Base-by-base conservation (phyloP, 1,140 invertebrate genomes). In the Helicoverpa armigera region DNA sequence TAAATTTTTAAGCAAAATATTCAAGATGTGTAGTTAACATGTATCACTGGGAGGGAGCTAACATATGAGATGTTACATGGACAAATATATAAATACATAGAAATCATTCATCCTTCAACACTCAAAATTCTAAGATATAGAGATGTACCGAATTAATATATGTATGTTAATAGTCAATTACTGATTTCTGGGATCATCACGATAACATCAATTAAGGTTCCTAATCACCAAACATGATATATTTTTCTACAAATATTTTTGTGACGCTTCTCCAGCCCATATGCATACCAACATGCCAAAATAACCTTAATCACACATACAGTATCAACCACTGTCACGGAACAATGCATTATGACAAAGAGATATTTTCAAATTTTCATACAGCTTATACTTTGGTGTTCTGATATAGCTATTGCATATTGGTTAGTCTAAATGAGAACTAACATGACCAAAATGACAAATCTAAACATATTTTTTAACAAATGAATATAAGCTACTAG, bases 21-120 rank as follows among this genome's bases (percentile, higher is more conserved):
- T 53, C 29, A 43, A 51, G 54, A 63, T 69, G 80, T 81, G 74
- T 78, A 53, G 56, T 72, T 72, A 54, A 82, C 72, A 82, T 53
- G 69, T 70, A 70, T 50, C 67, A 76, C 51, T 67, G 79, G 76
- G 65, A 72, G 73, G 50, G 35, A 35, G 67, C 70, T 73, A 58
- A 50, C 23, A 67, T 67, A 67, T 35, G 31, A 54, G 53, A 77
- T 75, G 53, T 77, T 82, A 84, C 73, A 67, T 35, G 74, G 58
- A 53, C 51, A 56, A 69, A 79, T 79, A 81, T 76, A 83, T 75
- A 82, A 79, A 85, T 81, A 83, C 48, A 83, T 85, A 82, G 23
- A 51, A 80, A 69, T 61, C 69, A 75, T 61, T 67, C 80, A 83
- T 72, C 23, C 84, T 65, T 77, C 82, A 31, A 43, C 79, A 48